Evolutionary conservation across 2,888 invertebrate genomes (phyloP), one percentile per base, ranked within the genome.

Genomic region (Sinotaia quadrata): DNA sequence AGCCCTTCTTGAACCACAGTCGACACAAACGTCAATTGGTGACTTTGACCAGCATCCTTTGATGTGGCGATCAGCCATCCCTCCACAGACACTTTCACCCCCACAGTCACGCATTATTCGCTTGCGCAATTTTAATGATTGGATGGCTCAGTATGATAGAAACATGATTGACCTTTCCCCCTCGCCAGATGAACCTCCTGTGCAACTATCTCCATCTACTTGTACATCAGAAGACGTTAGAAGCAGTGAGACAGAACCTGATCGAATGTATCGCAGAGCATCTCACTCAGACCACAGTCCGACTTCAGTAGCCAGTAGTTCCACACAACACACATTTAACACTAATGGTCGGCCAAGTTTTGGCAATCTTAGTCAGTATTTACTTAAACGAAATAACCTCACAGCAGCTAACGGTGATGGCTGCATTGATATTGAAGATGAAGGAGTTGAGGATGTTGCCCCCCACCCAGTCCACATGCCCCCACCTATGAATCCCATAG

Each of bases 101-200:
- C 84, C 84, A 29, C 81, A 81, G 67, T 81, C 82, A 5, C 74
- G 78, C 59, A 79, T 82, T 10, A 74, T 84, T 18, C 69, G 81
- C 41, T 79, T 84, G 71, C 77, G 78, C 65, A 83, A 84, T 69
- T 73, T 83, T 33, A 78, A 79, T 61, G 82, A 84, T 56, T 68
- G 81, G 41, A 78, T 83, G 67, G 75, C 80, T 36, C 77, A 80
- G 57, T 78, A 81, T 54, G 82, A 81, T 49, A 67, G 79, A 44
- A 79, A 81, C 63, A 84, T 81, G 15, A 82, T 84, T 47, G 84
- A 84, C 66, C 71, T 84, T 61, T 84, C 84, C 18, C 84, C 84
- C 0, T 83, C 83, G 2, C 84, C 84, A 0, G 84, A 84, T 70
- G 83, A 83, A 49, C 79, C 79, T 7, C 79, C 80, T 4, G 65